These are phyloP conservation scores for Tragelaphus imberbis DNA, from an alignment of 2,113 vertebrate species.

Conservation along the genomic window DNA sequence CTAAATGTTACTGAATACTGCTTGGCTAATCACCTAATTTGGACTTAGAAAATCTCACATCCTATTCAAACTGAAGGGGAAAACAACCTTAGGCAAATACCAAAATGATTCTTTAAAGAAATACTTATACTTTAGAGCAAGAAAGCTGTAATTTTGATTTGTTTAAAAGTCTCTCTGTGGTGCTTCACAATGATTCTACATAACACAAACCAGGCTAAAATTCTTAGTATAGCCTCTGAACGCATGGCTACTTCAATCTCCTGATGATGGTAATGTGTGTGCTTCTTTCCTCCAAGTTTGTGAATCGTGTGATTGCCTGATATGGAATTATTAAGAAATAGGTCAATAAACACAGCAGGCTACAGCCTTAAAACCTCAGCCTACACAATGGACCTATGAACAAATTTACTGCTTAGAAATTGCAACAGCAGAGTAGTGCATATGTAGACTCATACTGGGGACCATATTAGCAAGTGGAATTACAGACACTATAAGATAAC, in stretches of 20 bases:
- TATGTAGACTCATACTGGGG: neutral
- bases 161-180: conserved; percentile 44
- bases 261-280: neutral
- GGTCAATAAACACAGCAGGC: conserved; percentile 71
- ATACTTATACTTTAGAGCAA: conserved; percentile 38
- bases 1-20: neutral
- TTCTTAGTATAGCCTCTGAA: neutral
- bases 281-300: conserved; percentile 20
- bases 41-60: neutral
- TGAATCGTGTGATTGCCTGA: conserved; percentile 71
- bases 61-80: neutral
- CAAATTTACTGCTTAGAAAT: conserved; percentile 9
- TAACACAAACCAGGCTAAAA: conserved; percentile 17
- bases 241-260: conserved; percentile 35
- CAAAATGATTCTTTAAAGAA: conserved; percentile 25
- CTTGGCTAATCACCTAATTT: conserved; percentile 32
- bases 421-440: neutral
- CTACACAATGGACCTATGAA: neutral
- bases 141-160: conserved; percentile 25
- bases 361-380: conserved; percentile 24
- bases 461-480: neutral
- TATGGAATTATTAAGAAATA: conserved; percentile 74
- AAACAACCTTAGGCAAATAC: neutral
- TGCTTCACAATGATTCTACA: neutral
- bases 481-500: neutral